Percentiles rank a stretch among this genome's conserved stretches.
Conservation (phyloP, 2,888 invertebrate species). For the Gonocerus acuteangulatus region DNA sequence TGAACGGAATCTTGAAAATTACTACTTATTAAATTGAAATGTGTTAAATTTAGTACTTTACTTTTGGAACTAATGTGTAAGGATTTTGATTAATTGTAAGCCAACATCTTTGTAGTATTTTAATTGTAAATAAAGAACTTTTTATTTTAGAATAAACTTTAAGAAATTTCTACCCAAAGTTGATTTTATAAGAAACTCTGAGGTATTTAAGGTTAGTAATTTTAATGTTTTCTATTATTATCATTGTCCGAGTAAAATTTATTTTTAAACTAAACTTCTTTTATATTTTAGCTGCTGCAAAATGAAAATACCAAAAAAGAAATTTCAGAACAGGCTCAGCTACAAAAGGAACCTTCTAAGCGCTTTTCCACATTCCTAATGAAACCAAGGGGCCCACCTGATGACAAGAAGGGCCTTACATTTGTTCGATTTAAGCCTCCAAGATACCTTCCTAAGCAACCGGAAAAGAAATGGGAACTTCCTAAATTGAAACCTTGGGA, state of each 20-base stretch:
- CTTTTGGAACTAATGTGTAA: too few species aligned
- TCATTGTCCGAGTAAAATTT: background rate
- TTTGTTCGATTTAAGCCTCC: constrained; percentile 32
- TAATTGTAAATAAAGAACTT: background rate
- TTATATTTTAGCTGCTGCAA: constrained; percentile 47
- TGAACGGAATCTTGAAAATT: too few species aligned
- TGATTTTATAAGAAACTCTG: constrained; percentile 57
- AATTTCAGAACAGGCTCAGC: constrained; percentile 48
- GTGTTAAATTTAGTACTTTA: too few species aligned
- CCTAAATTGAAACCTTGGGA: constrained; percentile 22
- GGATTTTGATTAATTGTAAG: too few species aligned
- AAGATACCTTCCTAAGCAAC: constrained; percentile 28
- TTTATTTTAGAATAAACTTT: constrained; percentile 56
- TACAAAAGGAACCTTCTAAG: constrained; percentile 44
- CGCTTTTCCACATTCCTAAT: constrained; percentile 69
- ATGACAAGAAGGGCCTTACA: constrained; percentile 34
- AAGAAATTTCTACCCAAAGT: constrained; percentile 59
- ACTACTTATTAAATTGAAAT: too few species aligned
- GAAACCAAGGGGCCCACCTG: constrained; percentile 62
- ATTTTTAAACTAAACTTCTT: background rate
- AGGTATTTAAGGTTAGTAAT: constrained; percentile 51
- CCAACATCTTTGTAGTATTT: too few species aligned
- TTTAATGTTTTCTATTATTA: background rate
- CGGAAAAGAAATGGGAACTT: constrained; percentile 21
- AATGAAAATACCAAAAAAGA: constrained; percentile 49